A percentile compares a stretch with the other conserved stretches of the same genome.
Conservation (phyloP, 2,113 vertebrate species). For the Lepidothrix coronata region DNA sequence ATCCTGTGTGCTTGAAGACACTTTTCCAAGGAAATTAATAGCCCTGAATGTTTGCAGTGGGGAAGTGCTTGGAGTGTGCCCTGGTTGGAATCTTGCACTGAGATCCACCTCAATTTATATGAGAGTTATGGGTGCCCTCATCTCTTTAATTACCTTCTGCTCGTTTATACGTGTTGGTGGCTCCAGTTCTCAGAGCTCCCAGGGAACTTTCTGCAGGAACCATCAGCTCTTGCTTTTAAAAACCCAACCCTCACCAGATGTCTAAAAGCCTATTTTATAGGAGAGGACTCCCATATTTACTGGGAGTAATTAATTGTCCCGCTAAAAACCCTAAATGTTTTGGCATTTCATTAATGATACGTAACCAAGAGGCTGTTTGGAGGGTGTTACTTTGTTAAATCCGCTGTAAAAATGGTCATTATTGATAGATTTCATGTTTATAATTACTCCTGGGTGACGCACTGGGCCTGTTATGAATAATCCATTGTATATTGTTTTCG, state of each 20-base stretch:
- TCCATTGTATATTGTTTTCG: constrained; percentile 54
- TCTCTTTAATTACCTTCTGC: neutral
- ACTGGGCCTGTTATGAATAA: constrained; percentile 40
- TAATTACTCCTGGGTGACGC: constrained; percentile 54
- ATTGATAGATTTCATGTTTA: constrained; percentile 46
- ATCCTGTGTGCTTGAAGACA: neutral
- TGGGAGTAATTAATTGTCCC: constrained; percentile 41
- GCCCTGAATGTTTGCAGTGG: neutral
- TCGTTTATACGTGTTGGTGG: neutral
- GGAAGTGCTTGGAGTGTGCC: neutral
- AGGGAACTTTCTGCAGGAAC: constrained; percentile 1
- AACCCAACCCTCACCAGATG: constrained; percentile 33
- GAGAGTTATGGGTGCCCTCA: neutral
- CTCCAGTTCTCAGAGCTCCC: neutral
- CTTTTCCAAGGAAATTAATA: neutral
- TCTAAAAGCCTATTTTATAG: constrained; percentile 2
- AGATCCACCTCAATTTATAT: neutral
- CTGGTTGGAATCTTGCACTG: neutral
- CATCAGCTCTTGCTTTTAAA: constrained; percentile 1
- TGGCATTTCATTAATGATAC: constrained; percentile 44
- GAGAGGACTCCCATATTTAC: neutral
- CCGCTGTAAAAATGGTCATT: constrained; percentile 32
- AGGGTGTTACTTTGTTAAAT: constrained; percentile 31
- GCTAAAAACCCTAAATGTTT: constrained; percentile 35
- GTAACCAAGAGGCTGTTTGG: constrained; percentile 10